Evolutionary conservation across 30 jellyfish, hydroid and myxozoan genomes (phyloP), one percentile per base, ranked within the genome.

Genomic region (Nemopilema nomurai): DNA sequence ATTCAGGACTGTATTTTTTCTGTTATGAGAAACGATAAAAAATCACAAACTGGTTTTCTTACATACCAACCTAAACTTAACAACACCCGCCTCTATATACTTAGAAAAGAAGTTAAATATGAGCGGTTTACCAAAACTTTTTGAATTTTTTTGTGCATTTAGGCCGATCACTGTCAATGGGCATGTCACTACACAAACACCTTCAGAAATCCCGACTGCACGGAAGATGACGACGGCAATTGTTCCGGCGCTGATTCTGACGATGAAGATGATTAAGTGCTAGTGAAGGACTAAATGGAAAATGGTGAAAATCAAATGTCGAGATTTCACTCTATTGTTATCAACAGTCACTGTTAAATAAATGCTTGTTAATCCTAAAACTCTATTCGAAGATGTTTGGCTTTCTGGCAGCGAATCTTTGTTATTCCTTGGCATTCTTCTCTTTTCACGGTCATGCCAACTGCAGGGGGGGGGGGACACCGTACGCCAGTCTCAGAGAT

Each of bases 141-240:
- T n/a, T n/a, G n/a, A n/a, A n/a, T n/a, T n/a, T n/a, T n/a, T n/a
- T n/a, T n/a, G n/a, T n/a, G n/a, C n/a, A n/a, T 32, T 18, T 73
- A 83, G 92, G 85, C 79, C n/a, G 51, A 51, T 23, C 81, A 77
- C 62, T 86, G 82, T 30, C 67, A 51, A 16, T 62, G 87, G 89
- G 67, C 74, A 18, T 51, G 85, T 30, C 81, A 28, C 41, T 69
- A 89, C 84, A 69, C 91, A 1, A 69, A 71, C 28, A 81, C 6
- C 32, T 6, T 1, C 57, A 69, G 65, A 67, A 67, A 79, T 65
- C 72, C 89, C 1, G 80, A 79, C 1, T 79, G 89, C 76, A 79
- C 68, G 0, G 89, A 79, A 16, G 81, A 79, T 29, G 81, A 79
- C 28, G 50, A 17, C 20, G 81, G 89, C 3, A 49, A 68, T 18